These are phyloP conservation scores for Stomatorhinus walkeri DNA, from an alignment of 2,797 vertebrate species.

Conservation along the genomic window DNA sequence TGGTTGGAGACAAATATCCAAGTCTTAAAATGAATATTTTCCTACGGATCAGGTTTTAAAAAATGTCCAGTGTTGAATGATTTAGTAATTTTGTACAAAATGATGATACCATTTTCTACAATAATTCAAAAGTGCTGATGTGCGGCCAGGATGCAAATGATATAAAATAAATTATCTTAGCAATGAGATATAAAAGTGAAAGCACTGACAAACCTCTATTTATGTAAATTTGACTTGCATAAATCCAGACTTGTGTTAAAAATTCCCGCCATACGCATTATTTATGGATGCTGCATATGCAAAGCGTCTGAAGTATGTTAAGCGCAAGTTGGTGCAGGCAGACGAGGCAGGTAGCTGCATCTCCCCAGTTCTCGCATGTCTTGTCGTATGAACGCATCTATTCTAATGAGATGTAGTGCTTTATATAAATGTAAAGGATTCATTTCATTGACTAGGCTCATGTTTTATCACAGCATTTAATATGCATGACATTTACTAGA, in stretches of 20 bases:
- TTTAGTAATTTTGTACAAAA: neutral
- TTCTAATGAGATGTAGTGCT: neutral
- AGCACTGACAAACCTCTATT: neutral
- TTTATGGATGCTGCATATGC: neutral
- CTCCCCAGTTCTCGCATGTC: neutral
- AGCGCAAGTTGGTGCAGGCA: neutral
- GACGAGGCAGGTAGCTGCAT: neutral
- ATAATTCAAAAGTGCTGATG: neutral
- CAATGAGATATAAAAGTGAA: neutral
- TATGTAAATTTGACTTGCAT: neutral
- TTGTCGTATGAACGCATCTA: neutral
- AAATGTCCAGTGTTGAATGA: conserved; percentile 11
- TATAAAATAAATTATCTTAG: conserved; percentile 1
- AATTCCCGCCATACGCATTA: neutral
- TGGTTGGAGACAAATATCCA: neutral
- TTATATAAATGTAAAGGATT: neutral
- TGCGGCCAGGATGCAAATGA: conserved; percentile 5
- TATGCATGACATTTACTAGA: neutral
- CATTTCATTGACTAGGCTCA: neutral
- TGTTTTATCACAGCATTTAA: neutral
- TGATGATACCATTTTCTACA: neutral
- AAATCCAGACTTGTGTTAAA: neutral
- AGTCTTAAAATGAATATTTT: conserved; percentile 15
- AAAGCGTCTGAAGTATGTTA: neutral
- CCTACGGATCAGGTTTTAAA: conserved; percentile 13